Evolutionary conservation across 2,113 vertebrate species (phyloP).

Genomic region (Gymnogyps californianus): DNA sequence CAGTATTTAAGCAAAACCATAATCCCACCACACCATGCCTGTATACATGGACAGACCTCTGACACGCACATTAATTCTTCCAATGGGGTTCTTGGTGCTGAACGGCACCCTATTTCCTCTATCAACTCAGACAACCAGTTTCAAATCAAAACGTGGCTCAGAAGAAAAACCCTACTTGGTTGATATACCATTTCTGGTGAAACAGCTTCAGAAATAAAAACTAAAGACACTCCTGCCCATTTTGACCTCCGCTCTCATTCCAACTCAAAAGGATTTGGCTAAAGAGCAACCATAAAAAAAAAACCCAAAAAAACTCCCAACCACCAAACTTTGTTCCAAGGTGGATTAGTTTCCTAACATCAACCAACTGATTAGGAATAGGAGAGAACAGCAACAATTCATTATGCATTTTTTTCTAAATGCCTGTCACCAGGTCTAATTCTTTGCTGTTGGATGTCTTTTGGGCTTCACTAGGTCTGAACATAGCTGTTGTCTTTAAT

Average conservation of each 20-base stretch:
- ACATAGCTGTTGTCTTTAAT: background rate
- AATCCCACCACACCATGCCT: fast-evolving
- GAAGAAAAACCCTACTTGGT: background rate
- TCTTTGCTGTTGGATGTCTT: background rate
- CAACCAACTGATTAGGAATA: fast-evolving
- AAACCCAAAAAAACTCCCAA: background rate
- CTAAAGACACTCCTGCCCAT: background rate
- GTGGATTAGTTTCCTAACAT: background rate
- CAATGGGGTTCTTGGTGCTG: background rate
- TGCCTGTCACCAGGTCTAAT: background rate
- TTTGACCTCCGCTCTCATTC: fast-evolving
- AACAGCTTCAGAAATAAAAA: background rate
- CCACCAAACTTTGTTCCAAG: background rate
- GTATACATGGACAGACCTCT: background rate
- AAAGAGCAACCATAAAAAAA: background rate
- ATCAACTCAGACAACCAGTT: background rate
- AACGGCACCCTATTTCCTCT: background rate
- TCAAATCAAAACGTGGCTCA: background rate
- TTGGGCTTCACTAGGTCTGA: background rate
- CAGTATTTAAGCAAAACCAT: background rate
- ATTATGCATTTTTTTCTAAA: background rate
- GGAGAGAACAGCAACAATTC: background rate
- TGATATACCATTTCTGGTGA: background rate
- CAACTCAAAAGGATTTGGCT: background rate
- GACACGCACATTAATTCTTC: background rate